These are phyloP conservation scores for Euura saliciscinereae DNA, from an alignment of 1,140 invertebrate genomes.

Conservation along the genomic window DNA sequence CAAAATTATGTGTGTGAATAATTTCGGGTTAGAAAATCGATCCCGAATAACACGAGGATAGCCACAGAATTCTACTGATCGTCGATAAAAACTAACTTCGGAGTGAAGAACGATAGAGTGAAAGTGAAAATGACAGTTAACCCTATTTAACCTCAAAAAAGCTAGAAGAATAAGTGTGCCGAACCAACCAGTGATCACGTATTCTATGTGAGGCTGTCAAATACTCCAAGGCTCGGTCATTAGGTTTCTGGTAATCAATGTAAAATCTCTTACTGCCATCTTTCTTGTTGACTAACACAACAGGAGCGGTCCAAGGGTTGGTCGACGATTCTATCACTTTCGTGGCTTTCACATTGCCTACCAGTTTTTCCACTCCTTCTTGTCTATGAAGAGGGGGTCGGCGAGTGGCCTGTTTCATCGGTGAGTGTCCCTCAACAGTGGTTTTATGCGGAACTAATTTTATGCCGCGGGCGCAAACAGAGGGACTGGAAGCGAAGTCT, in stretches of 20 bases:
- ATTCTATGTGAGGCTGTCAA: too few species aligned
- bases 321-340: conserved; percentile 28
- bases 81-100: too few species aligned
- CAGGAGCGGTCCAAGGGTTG: neutral
- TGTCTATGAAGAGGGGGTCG: conserved; percentile 13
- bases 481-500: too few species aligned
- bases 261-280: conserved; percentile 21
- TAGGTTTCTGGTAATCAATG: conserved; percentile 21
- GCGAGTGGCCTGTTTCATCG: conserved; percentile 30
- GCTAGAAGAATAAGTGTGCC: too few species aligned
- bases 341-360: conserved; percentile 30
- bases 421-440: conserved; percentile 25
- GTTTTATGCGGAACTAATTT: conserved; percentile 24
- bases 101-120: neutral
- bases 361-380: conserved; percentile 17
- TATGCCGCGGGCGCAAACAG: too few species aligned
- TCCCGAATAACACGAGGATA: too few species aligned
- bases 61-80: too few species aligned
- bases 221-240: neutral
- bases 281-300: conserved; percentile 21
- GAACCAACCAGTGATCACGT: too few species aligned
- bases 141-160: too few species aligned
- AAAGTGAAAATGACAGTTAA: too few species aligned
- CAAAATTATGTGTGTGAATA: too few species aligned
- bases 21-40: too few species aligned